Evolutionary conservation across 2,888 invertebrate species (phyloP), one percentile per base, ranked within the genome.

Genomic region (Willowsia nigromaculata): DNA sequence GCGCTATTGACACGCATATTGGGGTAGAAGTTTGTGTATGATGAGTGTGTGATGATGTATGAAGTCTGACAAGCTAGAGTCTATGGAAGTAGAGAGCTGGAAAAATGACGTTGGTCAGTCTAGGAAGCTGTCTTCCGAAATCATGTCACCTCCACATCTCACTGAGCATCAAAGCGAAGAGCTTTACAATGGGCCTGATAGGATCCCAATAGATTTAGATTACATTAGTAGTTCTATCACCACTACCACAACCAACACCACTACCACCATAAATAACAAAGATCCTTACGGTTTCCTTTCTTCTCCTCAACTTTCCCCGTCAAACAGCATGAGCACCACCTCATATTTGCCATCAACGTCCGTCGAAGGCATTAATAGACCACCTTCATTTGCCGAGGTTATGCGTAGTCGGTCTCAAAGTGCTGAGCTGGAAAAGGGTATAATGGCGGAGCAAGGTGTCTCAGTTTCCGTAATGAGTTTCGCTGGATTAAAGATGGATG

Each of bases 11-110:
- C 40, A 22, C 9, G 65, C 65, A 65, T 59, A 0, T 25, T 27
- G n/a, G 2, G 53, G 11, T 13, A 62, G 30, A n/a, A 68, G 33
- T 33, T 37, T 22, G 1, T 50, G 43, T 13, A n/a, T 33, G 6
- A 13, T 50, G 6, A 71, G 15, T n/a, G 53, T 18, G 40, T 15
- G n/a, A 62, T 81, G 80, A 43, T 81, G 0, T 40, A 25, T 25
- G 30, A 76, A 92, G 92, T 92, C 91, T 90, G 92, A 92, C 83
- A 90, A 90, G 85, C 71, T 92, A 90, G 91, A 91, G 88, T 90
- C 91, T 90, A 88, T 90, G 89, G 88, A 92, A 88, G 91, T 92
- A 91, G 91, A 91, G 91, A 90, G 88, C 90, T 92, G 92, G 92
- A 91, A 91, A 83, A 91, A 83, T 90, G 92, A 91, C 88, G 84